Evolutionary conservation across 2,888 invertebrate species (phyloP), one percentile per base, ranked within the genome.

Genomic region (Ethmia dodecea): DNA sequence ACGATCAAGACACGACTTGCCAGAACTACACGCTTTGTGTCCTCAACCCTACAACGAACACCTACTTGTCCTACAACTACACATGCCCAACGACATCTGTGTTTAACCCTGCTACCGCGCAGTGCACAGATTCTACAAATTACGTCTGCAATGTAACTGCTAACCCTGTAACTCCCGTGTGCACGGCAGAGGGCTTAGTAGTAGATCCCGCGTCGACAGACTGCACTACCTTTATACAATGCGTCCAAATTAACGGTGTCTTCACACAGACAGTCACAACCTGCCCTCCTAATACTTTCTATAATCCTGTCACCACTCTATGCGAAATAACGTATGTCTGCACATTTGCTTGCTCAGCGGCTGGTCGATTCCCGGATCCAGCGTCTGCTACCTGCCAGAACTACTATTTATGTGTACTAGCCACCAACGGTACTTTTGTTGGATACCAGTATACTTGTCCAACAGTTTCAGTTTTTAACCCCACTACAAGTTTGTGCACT

Each of bases 371-470:
- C 25, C 66, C 79, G 0, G 62, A 88, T 45, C 45, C 62, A 1
- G 38, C 62, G 1, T 86, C 87, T 33, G 54, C 68, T 0, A 71
- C 71, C 1, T 87, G 87, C 37, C 61, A 75, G 41, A 59, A 52
- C 0, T 88, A 87, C 43, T 77, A 62, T 38, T 60, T 69, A 18
- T 88, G 87, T 44, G 75, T 75, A 1, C 38, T 57, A 16, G 37
- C 59, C 22, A 37, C 42, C 6, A 60, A 65, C 35, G 75, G 70
- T 0, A 60, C 69, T 0, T 76, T 53, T 31, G 16, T 56, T 1
- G 51, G 69, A 39, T 78, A 76, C 29, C 38, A 55, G 2, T 86
- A 84, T 39, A 78, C 74, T 1, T 87, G 87, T 41, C 81, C 84
- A 0, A 45, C 56, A 4, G 72, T 74, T 2, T 81, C 84, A 1